phyloP scores from a whole-genome alignment of 2,113 vertebrate species.

The Typhlomys cinereus region DNA sequence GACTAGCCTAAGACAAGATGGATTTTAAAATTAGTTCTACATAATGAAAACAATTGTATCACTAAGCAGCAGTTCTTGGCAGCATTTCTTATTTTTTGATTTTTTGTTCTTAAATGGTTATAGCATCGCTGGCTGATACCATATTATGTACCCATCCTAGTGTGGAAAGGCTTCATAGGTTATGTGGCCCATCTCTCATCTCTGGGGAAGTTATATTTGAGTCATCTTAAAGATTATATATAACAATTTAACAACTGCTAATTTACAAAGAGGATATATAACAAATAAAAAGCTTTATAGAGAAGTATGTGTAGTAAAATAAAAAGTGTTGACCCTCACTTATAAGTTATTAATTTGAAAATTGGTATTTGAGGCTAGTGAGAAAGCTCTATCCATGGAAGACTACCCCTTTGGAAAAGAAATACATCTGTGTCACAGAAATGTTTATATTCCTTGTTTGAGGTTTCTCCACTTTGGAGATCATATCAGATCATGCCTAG shows the following conservation, averaged over 20 bases:
- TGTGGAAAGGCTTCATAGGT: background rate
- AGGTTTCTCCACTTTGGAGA: slow-evolving; percentile 16
- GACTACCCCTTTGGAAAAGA: slow-evolving; percentile 2
- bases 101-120: slow-evolving; percentile 60
- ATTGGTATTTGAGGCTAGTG: background rate
- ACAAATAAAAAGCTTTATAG: background rate
- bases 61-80: slow-evolving; percentile 54
- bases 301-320: slow-evolving; percentile 47
- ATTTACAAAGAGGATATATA: slow-evolving; percentile 15
- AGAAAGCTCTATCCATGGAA: background rate
- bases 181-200: background rate
- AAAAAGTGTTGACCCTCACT: slow-evolving; percentile 28
- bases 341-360: slow-evolving; percentile 40
- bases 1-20: slow-evolving; percentile 43
- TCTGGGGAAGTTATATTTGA: background rate
- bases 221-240: slow-evolving; percentile 18
- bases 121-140: slow-evolving; percentile 22
- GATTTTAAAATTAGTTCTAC: slow-evolving; percentile 74
- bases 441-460: slow-evolving; percentile 7
- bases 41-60: slow-evolving; percentile 72
- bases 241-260: slow-evolving; percentile 12
- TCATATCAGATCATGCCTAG: background rate
- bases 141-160: background rate
- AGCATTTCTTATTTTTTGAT: slow-evolving; percentile 51
- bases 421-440: slow-evolving; percentile 1